Base-by-base conservation (phyloP, 2,797 vertebrate genomes). In the Knipowitschia caucasica region DNA sequence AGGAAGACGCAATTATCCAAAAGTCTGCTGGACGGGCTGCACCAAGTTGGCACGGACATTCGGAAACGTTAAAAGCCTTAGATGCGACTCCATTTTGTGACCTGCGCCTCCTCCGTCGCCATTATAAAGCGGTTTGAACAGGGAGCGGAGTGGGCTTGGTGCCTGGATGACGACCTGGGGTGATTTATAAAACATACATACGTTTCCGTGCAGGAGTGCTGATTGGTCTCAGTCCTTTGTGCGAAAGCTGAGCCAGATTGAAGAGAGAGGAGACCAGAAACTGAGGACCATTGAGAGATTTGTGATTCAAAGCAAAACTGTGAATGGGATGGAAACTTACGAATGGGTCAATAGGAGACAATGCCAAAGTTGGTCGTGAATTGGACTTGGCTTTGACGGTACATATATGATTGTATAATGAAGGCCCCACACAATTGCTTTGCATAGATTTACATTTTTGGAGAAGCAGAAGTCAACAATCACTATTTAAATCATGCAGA, bases 41-140 rank as follows among this genome's bases (percentile, higher is more conserved):
- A 17, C 31, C n/a, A n/a, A n/a, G n/a, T 82, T 89, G 86, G 86
- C 86, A 71, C 44, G 15, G 50, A 53, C 72, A 87, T 86, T 84
- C 75, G 77, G 71, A 62, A 76, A 82, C 72, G 84, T 85, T 83
- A 76, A 88, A 88, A 79, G 72, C 75, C 77, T 71, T 85, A 70
- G 76, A 85, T 33, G 59, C 31, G 34, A 67, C 73, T 63, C 72
- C 67, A 64, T 77, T 84, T 71, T 80, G 65, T 69, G 67, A 77
- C 77, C 71, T 45, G 62, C 62, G 4, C 21, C 29, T 40, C 26
- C 24, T 15, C 42, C 33, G 12, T 47, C 21, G 29, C 43, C 36
- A 35, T 67, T 70, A 64, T 64, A 75, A 80, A 76, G 67, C 71
- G 69, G 63, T 71, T 80, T 66, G 61, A 73, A 18, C 66, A 77